A percentile compares a stretch with the other conserved stretches of the same genome.
These are phyloP conservation scores for Ormyrus thymus DNA, from an alignment of 2,888 invertebrate genomes.

Conservation along the genomic window DNA sequence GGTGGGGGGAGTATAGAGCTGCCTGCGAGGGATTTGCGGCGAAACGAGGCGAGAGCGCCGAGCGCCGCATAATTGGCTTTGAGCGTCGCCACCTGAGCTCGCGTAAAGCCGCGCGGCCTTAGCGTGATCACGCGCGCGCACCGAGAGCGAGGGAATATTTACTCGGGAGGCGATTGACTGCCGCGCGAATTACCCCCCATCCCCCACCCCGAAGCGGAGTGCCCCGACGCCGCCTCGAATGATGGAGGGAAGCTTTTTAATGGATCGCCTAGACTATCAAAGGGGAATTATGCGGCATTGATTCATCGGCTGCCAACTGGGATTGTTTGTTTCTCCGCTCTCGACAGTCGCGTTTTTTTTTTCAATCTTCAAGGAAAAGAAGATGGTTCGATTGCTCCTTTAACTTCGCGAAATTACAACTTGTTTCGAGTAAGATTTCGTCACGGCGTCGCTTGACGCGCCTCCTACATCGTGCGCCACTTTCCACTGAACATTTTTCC, in stretches of 20 bases:
- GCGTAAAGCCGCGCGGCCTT: constrained; percentile 63
- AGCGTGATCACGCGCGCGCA: constrained; percentile 47
- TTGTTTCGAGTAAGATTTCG: too few relatives aligned
- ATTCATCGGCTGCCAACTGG: neutral
- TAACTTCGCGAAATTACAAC: too few relatives aligned
- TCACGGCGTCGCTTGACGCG: too few relatives aligned
- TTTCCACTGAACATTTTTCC: too few relatives aligned
- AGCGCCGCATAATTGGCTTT: constrained; percentile 75
- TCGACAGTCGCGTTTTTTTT: too few relatives aligned
- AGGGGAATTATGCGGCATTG: neutral
- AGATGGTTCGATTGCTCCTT: too few relatives aligned
- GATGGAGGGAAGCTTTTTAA: constrained; percentile 33
- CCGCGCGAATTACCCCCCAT: constrained; percentile 10
- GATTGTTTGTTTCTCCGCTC: too few relatives aligned
- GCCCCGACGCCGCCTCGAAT: neutral
- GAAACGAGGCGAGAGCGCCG: constrained; percentile 62
- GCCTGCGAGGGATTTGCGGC: constrained; percentile 66
- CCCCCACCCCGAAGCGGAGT: neutral
- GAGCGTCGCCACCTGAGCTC: constrained; percentile 74
- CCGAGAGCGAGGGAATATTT: neutral
- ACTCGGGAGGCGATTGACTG: constrained; percentile 15
- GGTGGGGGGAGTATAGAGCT: constrained; percentile 38
- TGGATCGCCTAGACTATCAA: neutral
- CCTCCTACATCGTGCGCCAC: too few relatives aligned
- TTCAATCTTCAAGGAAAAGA: too few relatives aligned